Conservation (phyloP, 2,113 vertebrate species). For the Atrichornis clamosus region DNA sequence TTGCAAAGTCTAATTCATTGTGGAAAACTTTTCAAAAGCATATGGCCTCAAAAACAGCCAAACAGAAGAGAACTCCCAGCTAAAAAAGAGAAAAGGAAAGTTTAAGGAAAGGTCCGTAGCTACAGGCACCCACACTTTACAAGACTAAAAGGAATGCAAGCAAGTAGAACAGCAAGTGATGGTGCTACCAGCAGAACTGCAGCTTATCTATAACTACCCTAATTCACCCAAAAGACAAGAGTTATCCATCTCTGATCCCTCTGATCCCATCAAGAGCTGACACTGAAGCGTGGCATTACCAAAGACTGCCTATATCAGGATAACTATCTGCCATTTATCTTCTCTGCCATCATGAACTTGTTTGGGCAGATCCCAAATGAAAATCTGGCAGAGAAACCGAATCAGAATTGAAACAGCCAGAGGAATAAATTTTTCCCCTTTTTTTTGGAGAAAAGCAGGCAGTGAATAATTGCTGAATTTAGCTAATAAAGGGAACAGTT, state of each 20-base stretch:
- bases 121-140: neutral
- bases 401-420: neutral
- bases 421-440: neutral
- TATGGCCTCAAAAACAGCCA: neutral
- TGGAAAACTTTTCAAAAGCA: neutral
- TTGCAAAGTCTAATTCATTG: neutral
- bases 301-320: neutral
- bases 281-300: neutral
- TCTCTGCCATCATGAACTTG: neutral
- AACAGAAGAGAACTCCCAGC: neutral
- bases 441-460: neutral
- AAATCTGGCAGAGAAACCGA: neutral
- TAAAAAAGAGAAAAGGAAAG: neutral
- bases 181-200: neutral
- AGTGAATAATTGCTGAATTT: neutral
- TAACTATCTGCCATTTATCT: neutral
- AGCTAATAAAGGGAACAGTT: neutral
- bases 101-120: neutral
- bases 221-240: neutral
- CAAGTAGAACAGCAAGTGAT: neutral
- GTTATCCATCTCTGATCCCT: neutral
- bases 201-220: neutral
- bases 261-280: neutral
- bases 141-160: neutral
- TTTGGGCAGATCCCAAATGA: neutral